phyloP scores from a whole-genome alignment of 2,113 vertebrate species.

The Onychostoma macrolepis region DNA sequence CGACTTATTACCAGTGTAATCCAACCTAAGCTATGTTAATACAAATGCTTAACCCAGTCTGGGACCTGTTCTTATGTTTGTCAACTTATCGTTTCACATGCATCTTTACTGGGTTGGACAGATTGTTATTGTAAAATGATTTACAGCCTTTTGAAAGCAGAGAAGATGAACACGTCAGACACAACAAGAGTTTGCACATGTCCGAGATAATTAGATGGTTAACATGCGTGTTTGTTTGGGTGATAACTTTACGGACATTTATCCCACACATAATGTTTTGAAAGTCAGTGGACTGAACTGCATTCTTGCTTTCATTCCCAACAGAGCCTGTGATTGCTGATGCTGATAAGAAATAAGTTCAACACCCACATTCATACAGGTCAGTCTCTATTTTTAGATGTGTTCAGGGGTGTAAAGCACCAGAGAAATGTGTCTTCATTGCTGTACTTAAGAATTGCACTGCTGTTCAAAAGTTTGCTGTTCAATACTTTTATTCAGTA shows the following conservation, averaged over 20 bases:
- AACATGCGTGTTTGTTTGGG: background rate
- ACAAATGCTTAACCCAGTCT: background rate
- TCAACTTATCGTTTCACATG: background rate
- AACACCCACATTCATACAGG: constrained; percentile 62
- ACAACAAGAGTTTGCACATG: background rate
- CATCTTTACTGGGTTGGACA: background rate
- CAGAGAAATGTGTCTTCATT: background rate
- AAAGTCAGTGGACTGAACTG: background rate
- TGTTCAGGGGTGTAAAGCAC: background rate
- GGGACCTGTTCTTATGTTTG: background rate
- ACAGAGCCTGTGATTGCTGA: constrained; percentile 70
- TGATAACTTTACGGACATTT: background rate
- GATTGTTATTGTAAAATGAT: constrained; percentile 4
- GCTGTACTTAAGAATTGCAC: background rate
- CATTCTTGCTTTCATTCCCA: background rate
- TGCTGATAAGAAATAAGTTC: constrained; percentile 71
- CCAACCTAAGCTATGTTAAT: constrained; percentile 1
- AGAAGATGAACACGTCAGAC: background rate
- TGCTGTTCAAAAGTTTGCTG: background rate
- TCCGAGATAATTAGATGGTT: background rate
- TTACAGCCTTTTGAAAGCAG: background rate
- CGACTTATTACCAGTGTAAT: constrained; percentile 17
- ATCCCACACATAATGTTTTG: background rate
- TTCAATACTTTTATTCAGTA: background rate
- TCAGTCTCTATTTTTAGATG: constrained; percentile 53